Conservation (phyloP, 2,797 vertebrate genomes). For the Pampus argenteus region DNA sequence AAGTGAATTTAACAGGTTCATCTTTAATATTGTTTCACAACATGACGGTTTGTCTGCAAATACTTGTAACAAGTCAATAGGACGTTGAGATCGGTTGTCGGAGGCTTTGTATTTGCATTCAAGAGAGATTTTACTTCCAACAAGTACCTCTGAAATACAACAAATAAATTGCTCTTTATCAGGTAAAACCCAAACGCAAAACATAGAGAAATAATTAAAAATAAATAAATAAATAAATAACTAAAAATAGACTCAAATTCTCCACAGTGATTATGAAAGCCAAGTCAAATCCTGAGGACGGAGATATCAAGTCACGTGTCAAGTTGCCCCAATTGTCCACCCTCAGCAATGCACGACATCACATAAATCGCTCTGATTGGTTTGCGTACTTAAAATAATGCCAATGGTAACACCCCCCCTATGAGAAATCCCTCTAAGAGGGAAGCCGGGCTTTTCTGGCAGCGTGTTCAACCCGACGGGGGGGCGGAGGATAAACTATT, state of each 20-base stretch:
- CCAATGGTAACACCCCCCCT: background rate
- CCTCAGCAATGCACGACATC: background rate
- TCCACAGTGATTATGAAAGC: background rate
- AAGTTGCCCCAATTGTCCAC: background rate
- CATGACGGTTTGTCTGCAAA: background rate
- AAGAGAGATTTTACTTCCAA: background rate
- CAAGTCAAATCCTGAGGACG: constrained; percentile 7
- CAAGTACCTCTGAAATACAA: background rate
- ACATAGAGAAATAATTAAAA: background rate
- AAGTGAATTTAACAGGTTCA: constrained; percentile 9
- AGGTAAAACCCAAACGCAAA: background rate
- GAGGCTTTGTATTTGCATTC: background rate
- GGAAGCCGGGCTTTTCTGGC: constrained; percentile 20
- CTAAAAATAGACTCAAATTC: background rate
- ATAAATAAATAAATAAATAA: background rate
- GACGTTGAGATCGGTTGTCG: background rate
- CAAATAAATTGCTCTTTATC: background rate
- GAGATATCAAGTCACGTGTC: constrained; percentile 8
- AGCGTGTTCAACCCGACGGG: background rate
- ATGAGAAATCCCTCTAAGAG: background rate
- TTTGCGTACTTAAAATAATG: constrained; percentile 25
- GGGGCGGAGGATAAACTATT: constrained; percentile 16
- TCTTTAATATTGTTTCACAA: background rate
- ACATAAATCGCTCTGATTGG: constrained; percentile 7
- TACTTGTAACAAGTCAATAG: background rate